Base-by-base conservation (phyloP, 2,113 vertebrate genomes). In the Ptilonorhynchus violaceus region DNA sequence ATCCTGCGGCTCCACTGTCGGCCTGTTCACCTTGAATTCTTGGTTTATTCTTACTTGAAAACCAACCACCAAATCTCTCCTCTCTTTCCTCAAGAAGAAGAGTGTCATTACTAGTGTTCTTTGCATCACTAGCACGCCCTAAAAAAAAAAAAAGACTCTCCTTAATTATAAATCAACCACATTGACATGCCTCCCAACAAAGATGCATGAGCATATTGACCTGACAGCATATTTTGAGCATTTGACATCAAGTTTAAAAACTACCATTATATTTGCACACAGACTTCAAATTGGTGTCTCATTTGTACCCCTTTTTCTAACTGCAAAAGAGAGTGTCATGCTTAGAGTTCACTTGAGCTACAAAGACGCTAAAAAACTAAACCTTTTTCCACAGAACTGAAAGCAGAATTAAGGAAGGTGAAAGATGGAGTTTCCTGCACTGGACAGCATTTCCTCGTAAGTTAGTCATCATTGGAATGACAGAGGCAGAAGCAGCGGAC, bases 1-100 rank as follows among this genome's bases (percentile, higher is more conserved):
- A 88, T 86, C 86, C 97, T 93, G 94, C 91, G 42, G 82, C 84
- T 87, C 91, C 82, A 13, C 93, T 93, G 44, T 46, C 84, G 62
- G 75, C n/a, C 19, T 92, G 89, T 33, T 72, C 85, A 44, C 81
- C 93, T 60, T 96, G 94, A 55, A 72, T 89, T 89, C 95, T 95
- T 97, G 66, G 63, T 76, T 88, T 82, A 93, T 91, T 85, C 88
- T 93, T 95, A 91, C 55, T 81, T 66, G 88, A 85, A 76, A 58
- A 66, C 31, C 63, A 69, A 37, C 81, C 72, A 49, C 28, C 35
- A 82, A 64, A 87, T 56, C 93, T 79, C 33, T 97, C 90, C 52
- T 96, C 73, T 91, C 97, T 97, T 95, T 93, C 95, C 30, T 63
- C 42, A 39, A 17, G 52, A 67, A 27, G 81, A 90, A 30, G 11